Evolutionary conservation across 2,113 vertebrate species (phyloP).

Genomic region (Symphodus melops): DNA sequence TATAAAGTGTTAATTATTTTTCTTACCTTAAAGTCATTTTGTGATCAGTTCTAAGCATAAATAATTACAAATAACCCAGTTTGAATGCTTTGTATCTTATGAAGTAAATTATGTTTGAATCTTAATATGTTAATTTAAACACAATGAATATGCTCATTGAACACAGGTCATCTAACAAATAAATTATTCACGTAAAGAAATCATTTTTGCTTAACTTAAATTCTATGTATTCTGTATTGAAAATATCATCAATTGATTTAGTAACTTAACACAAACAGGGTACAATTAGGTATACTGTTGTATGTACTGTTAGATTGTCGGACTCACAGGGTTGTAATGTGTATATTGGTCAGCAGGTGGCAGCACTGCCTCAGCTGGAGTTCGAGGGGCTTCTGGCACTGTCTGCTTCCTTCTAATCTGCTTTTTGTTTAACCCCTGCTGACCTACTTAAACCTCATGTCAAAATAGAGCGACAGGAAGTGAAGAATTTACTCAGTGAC

Average conservation of each 20-base stretch:
- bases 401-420: constrained; percentile 49
- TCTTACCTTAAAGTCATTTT: no score
- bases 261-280: background rate
- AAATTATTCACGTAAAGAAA: background rate
- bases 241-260: no score
- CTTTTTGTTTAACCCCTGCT: constrained; percentile 38
- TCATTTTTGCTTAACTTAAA: background rate
- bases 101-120: no score
- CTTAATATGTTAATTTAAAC: no score
- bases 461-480: constrained; percentile 40
- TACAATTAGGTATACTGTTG: background rate
- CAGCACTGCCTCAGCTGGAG: constrained; percentile 46
- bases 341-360: constrained; percentile 52
- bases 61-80: background rate
- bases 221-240: no score
- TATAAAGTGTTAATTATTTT: no score
- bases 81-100: background rate
- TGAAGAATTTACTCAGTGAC: background rate
- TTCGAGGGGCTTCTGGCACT: constrained; percentile 9
- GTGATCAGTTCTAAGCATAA: no score
- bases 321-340: background rate
- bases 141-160: no score
- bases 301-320: background rate
- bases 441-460: constrained; percentile 43
- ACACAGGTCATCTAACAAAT: background rate